Evolutionary conservation across 2,113 vertebrate genomes (phyloP).

Genomic region (Mastomys natalensis): DNA sequence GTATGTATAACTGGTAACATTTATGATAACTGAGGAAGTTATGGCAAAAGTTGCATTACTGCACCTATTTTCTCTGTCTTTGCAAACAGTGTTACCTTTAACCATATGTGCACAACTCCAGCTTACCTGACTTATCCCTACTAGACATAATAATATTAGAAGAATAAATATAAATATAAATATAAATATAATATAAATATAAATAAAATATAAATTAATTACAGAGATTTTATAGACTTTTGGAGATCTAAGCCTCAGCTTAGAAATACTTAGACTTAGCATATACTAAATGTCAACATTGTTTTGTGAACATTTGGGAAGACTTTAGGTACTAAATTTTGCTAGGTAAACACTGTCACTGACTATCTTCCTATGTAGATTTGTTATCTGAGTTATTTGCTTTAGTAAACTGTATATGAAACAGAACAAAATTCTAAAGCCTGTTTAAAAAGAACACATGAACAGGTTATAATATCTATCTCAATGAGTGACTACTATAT

Average conservation of each 20-base stretch:
- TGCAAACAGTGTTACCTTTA: not conserved
- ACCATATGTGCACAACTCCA: too few relatives aligned
- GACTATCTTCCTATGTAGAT: slow-evolving; percentile 27
- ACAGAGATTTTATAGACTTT: not conserved
- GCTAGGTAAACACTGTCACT: not conserved
- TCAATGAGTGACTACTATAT: slow-evolving; percentile 17
- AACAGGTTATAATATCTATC: slow-evolving; percentile 52
- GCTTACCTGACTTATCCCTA: not conserved
- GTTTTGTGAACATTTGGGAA: not conserved
- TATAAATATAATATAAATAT: too few relatives aligned
- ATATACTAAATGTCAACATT: slow-evolving; percentile 34
- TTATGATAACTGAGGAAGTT: not conserved
- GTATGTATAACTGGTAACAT: not conserved
- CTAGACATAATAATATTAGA: not conserved
- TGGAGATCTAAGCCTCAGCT: slow-evolving; percentile 22
- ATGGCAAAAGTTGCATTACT: not conserved
- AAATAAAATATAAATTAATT: too few relatives aligned
- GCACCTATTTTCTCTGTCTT: slow-evolving; percentile 9
- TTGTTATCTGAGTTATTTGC: slow-evolving; percentile 59
- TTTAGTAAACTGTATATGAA: slow-evolving; percentile 55
- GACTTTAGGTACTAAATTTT: not conserved
- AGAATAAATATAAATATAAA: not conserved
- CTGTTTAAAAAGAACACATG: slow-evolving; percentile 42
- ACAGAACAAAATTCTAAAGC: slow-evolving; percentile 43
- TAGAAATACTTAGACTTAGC: not conserved